Percentiles rank a stretch among this genome's conserved stretches.
Conservation (phyloP, 2,888 invertebrate species). For the Sminthurinus aureus region DNA sequence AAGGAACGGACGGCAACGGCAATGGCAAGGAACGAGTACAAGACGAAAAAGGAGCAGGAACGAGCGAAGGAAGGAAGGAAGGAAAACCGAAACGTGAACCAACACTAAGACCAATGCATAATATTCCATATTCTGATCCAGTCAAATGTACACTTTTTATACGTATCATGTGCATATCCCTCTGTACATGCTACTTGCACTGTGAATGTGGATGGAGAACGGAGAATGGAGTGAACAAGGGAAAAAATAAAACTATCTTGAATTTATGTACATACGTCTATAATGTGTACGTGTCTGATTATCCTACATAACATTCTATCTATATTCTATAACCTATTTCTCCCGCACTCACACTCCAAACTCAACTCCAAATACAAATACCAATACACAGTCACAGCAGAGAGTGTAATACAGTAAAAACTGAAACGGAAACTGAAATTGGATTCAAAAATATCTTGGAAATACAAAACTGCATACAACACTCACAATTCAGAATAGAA, state of each 20-base stretch:
- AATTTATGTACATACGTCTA: background rate
- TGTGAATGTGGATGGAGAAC: background rate
- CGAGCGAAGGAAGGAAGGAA: background rate
- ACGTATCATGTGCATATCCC: background rate
- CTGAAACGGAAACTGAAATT: constrained; percentile 1
- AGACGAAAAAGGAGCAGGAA: background rate
- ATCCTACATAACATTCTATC: background rate
- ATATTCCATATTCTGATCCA: no score
- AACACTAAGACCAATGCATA: background rate
- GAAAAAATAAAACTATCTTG: background rate
- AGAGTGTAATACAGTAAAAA: background rate
- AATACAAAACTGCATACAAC: no score
- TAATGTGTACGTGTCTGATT: background rate
- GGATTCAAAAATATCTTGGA: background rate
- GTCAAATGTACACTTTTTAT: no score
- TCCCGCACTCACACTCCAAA: background rate
- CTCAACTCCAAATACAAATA: background rate
- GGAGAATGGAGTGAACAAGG: background rate
- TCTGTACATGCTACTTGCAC: background rate
- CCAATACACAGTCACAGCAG: background rate
- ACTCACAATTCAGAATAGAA: no score
- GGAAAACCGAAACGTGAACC: background rate
- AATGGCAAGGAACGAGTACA: background rate
- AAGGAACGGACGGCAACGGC: constrained; percentile 4
- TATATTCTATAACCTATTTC: background rate